These are phyloP conservation scores for Phyllopteryx taeniolatus DNA, from an alignment of 2,113 vertebrate genomes.

Conservation along the genomic window DNA sequence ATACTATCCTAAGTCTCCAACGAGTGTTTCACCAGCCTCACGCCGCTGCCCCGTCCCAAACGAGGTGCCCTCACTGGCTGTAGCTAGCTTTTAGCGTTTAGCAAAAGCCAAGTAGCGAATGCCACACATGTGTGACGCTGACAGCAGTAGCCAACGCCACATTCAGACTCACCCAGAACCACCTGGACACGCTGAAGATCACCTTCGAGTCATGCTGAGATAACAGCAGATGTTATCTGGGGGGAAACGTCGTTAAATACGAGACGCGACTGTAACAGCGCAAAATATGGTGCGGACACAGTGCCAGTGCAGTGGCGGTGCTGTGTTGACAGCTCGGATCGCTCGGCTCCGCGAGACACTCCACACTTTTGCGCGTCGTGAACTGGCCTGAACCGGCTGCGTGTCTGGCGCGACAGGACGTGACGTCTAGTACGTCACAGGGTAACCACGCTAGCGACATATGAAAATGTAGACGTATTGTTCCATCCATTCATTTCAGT, in stretches of 20 bases:
- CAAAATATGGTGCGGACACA: slow-evolving; percentile 26
- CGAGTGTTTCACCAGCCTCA: neutral
- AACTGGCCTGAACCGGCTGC: slow-evolving; percentile 72
- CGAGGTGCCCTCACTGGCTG: neutral
- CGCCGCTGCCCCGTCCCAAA: too few relatives aligned
- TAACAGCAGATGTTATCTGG: slow-evolving; percentile 47
- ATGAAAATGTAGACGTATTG: too few relatives aligned
- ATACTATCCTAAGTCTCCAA: neutral
- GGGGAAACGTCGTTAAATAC: slow-evolving; percentile 42
- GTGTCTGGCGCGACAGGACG: slow-evolving; percentile 51
- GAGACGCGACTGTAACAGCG: neutral
- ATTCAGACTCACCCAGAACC: slow-evolving; percentile 73
- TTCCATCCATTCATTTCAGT: too few relatives aligned
- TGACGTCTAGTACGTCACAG: slow-evolving; percentile 51
- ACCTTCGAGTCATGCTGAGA: slow-evolving; percentile 74
- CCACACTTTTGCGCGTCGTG: slow-evolving; percentile 28
- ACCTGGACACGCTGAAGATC: slow-evolving; percentile 75
- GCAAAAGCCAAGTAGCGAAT: slow-evolving; percentile 31
- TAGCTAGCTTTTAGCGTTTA: slow-evolving; percentile 37
- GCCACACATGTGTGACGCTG: slow-evolving; percentile 64
- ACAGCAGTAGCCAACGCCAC: slow-evolving; percentile 37
- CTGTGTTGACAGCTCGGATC: slow-evolving; percentile 59
- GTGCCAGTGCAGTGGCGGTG: neutral
- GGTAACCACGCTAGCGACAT: neutral
- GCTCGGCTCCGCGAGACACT: slow-evolving; percentile 41